These are phyloP conservation scores for Epizoanthus stellaris DNA, from an alignment of 92 coral and sea anemone species.

Conservation along the genomic window DNA sequence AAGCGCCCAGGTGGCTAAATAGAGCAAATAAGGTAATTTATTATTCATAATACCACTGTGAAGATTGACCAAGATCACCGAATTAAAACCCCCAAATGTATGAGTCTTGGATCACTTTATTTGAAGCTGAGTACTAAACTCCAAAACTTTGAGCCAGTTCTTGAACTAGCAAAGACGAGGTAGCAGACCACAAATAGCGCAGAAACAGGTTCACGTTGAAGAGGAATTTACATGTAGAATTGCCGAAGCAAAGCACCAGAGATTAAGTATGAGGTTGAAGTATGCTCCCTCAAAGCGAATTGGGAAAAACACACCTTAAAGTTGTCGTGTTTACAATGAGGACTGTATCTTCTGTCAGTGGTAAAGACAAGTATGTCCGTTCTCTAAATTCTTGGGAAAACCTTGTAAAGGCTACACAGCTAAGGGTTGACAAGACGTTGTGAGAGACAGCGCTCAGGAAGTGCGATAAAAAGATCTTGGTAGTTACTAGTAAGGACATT, in stretches of 20 bases:
- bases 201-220: constrained; percentile 49
- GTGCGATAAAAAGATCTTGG: constrained; percentile 55
- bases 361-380: constrained; percentile 34
- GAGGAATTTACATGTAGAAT: constrained; percentile 46
- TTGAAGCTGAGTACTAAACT: not conserved
- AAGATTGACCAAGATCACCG: constrained; percentile 21
- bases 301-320: constrained; percentile 11
- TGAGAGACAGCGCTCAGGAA: constrained; percentile 45
- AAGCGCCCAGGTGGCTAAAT: not conserved
- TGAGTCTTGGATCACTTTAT: constrained; percentile 54
- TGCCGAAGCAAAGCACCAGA: not conserved
- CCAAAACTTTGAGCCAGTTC: constrained; percentile 41
- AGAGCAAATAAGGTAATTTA: constrained; percentile 9
- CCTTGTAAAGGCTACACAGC: constrained; percentile 32
- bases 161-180: constrained; percentile 35
- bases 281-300: not conserved
- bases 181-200: constrained; percentile 46
- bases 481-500: constrained; percentile 44
- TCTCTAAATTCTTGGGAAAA: constrained; percentile 6
- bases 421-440: constrained; percentile 49
- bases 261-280: constrained; percentile 38
- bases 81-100: constrained; percentile 47
- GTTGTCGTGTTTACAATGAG: not conserved
- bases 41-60: constrained; percentile 30
- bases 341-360: constrained; percentile 41